These are phyloP conservation scores for Platycnemis pennipes DNA, from an alignment of 2,888 invertebrate species.

Conservation along the genomic window DNA sequence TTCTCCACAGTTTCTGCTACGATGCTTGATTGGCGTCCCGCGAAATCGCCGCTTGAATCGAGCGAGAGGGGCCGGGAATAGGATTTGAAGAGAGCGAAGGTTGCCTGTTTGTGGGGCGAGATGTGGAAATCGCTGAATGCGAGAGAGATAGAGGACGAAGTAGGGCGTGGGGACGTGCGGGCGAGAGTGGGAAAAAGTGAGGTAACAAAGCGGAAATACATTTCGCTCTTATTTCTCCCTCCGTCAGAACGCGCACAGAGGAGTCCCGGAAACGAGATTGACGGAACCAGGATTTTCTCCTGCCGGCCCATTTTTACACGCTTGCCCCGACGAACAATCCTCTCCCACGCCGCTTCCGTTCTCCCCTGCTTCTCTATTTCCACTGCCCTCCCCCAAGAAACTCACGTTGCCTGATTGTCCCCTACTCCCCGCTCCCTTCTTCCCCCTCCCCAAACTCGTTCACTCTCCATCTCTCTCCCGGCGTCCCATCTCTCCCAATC, in stretches of 20 bases:
- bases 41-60: neutral
- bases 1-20: slow-evolving; percentile 16
- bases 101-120: neutral
- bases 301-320: slow-evolving; percentile 40
- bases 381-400: neutral
- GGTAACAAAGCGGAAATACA: slow-evolving; percentile 65
- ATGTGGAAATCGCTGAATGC: neutral
- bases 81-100: neutral
- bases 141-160: neutral
- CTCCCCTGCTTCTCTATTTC: neutral
- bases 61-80: neutral
- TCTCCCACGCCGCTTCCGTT: neutral
- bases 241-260: slow-evolving; percentile 35
- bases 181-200: neutral
- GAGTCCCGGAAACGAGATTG: slow-evolving; percentile 40
- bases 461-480: too few relatives aligned
- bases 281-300: slow-evolving; percentile 41
- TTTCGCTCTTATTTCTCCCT: slow-evolving; percentile 51
- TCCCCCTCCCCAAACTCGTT: neutral
- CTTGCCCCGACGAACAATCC: neutral
- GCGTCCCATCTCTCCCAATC: neutral
- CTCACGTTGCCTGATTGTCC: neutral
- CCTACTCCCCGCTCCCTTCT: neutral
- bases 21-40: slow-evolving; percentile 45
- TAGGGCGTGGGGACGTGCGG: neutral